Evolutionary conservation across 1,140 invertebrate genomes (phyloP).

Genomic region (Sinella curviseta): DNA sequence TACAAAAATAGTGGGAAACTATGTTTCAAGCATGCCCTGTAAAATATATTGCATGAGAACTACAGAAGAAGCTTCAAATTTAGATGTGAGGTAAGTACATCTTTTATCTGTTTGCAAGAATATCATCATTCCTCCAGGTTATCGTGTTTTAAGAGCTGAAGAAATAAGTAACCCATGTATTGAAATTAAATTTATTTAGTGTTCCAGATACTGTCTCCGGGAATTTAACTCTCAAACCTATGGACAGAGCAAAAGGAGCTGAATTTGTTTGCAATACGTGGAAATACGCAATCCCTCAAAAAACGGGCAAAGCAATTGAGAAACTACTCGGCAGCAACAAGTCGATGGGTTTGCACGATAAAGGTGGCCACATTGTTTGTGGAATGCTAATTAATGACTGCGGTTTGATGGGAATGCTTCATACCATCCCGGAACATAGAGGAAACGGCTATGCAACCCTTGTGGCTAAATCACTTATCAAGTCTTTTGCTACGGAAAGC

Average conservation of each 20-base stretch:
- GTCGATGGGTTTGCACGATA: not conserved
- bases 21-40: not conserved
- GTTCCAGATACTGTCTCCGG: not conserved
- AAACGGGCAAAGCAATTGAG: not conserved
- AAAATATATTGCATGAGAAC: not conserved
- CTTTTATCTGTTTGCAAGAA: too few species aligned
- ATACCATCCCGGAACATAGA: not conserved
- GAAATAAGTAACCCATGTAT: too few species aligned
- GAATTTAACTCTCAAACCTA: not conserved
- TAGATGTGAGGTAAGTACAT: too few species aligned
- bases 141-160: too few species aligned
- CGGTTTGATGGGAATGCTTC: not conserved
- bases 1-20: not conserved
- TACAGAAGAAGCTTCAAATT: too few species aligned
- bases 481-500: not conserved
- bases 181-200: too few species aligned
- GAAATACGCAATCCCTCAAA: not conserved
- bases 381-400: not conserved
- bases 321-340: not conserved
- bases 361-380: not conserved
- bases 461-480: not conserved
- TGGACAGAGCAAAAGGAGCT: not conserved
- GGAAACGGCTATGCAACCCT: not conserved
- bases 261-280: not conserved
- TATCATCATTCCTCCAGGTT: too few species aligned